Evolutionary conservation across 2,113 vertebrate genomes (phyloP).

Genomic region (Haliaeetus leucogaster): DNA sequence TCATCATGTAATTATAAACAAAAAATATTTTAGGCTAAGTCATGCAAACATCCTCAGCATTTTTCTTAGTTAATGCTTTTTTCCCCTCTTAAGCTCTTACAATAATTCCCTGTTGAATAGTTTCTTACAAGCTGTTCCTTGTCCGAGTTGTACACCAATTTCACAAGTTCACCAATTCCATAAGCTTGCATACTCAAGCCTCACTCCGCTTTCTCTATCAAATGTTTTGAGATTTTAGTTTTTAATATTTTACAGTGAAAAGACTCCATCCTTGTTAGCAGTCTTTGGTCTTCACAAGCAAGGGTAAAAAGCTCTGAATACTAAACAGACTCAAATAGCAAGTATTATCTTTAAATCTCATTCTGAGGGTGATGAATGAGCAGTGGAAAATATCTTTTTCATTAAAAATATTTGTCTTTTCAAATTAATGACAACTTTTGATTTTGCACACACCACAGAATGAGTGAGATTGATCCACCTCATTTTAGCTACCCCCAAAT

Average conservation of each 20-base stretch:
- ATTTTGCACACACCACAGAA: not conserved
- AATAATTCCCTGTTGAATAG: not conserved
- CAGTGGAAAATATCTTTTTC: not conserved
- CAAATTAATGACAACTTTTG: not conserved
- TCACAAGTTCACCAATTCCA: not conserved
- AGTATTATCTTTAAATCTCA: not conserved
- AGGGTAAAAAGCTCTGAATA: not conserved
- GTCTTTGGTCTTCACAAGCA: not conserved
- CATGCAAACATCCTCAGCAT: not conserved
- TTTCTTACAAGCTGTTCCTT: not conserved
- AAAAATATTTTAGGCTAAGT: not conserved
- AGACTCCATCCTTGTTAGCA: not conserved
- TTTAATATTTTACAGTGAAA: not conserved
- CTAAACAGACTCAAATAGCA: not conserved
- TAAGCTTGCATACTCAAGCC: not conserved
- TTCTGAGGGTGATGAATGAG: not conserved
- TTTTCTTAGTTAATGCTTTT: not conserved
- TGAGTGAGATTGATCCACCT: not conserved
- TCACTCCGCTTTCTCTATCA: not conserved
- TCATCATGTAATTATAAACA: not conserved
- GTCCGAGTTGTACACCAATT: not conserved
- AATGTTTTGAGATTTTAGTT: not conserved
- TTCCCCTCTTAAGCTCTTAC: not conserved
- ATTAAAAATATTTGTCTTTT: not conserved
- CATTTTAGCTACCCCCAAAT: not conserved